phyloP scores from a whole-genome alignment of 1,140 invertebrate genomes.

The Drosophila setifemur region DNA sequence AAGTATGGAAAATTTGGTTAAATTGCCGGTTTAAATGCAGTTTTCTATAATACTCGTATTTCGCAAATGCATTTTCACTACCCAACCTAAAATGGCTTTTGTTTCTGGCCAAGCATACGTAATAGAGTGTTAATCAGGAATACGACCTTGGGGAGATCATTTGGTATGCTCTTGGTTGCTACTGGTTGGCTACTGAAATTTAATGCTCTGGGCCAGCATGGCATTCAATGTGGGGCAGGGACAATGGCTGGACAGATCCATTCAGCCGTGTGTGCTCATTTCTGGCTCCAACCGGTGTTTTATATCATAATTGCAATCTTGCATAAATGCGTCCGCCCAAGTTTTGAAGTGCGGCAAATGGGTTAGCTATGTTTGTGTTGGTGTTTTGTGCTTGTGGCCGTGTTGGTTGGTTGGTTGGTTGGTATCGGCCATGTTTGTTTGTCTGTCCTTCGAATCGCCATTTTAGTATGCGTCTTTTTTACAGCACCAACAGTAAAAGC shows the following conservation, averaged over 20 bases:
- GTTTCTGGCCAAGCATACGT: too few species aligned
- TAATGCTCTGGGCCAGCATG: constrained; percentile 4
- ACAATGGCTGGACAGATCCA: constrained; percentile 16
- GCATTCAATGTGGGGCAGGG: constrained; percentile 6
- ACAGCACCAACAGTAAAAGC: constrained; percentile 38
- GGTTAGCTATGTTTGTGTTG: background rate
- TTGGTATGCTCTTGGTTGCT: constrained; percentile 35
- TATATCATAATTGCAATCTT: constrained; percentile 79
- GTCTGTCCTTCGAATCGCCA: constrained; percentile 74
- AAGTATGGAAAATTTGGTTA: too few species aligned
- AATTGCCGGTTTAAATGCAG: too few species aligned
- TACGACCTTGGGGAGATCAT: constrained; percentile 27
- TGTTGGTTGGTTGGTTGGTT: constrained; percentile 5
- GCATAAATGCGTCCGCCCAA: constrained; percentile 58
- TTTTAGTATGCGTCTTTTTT: constrained; percentile 71
- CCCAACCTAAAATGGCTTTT: too few species aligned
- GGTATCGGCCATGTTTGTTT: constrained; percentile 41
- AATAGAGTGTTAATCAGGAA: constrained; percentile 17
- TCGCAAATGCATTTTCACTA: too few species aligned
- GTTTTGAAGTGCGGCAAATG: constrained; percentile 50
- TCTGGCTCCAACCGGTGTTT: constrained; percentile 51
- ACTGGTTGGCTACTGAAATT: background rate
- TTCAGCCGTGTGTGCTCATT: constrained; percentile 26
- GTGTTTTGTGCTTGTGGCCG: background rate
- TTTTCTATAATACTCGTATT: too few species aligned